Evolutionary conservation across 2,113 vertebrate genomes (phyloP).

Genomic region (Pachyramphus minor): DNA sequence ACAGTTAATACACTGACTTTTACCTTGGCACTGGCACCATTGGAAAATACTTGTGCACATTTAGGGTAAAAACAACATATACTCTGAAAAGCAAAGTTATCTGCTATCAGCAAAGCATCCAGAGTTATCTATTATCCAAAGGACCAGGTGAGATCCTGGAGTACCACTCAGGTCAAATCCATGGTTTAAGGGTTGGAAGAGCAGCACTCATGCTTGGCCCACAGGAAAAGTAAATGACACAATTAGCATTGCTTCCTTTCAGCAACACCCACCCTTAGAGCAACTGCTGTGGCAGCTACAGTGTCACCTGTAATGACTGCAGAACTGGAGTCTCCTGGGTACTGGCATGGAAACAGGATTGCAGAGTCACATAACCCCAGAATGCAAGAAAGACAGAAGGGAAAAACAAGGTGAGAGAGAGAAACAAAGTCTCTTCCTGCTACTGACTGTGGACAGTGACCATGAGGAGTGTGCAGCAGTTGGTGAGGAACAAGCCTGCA

Average conservation of each 20-base stretch:
- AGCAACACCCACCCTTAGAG: not conserved
- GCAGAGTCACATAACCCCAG: not conserved
- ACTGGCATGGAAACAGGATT: not conserved
- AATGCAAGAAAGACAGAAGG: not conserved
- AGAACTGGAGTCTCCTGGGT: not conserved
- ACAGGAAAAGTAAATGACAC: not conserved
- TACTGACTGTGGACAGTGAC: rapidly evolving
- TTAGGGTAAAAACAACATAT: not conserved
- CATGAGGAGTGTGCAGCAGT: rapidly evolving
- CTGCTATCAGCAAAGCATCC: not conserved
- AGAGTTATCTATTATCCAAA: not conserved
- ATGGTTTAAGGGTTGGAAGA: rapidly evolving
- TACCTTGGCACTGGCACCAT: not conserved
- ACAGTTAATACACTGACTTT: not conserved
- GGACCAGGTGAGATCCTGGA: not conserved
- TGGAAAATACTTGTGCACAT: not conserved
- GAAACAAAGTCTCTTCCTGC: not conserved
- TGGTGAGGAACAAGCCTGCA: not conserved
- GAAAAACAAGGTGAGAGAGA: not conserved
- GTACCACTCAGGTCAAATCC: not conserved
- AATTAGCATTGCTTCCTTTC: not conserved
- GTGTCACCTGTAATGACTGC: not conserved
- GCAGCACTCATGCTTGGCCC: not conserved
- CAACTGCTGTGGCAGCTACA: not conserved
- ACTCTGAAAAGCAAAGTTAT: not conserved